phyloP scores from a whole-genome alignment of 2,113 vertebrate species.

The Hemibates koningsi region DNA sequence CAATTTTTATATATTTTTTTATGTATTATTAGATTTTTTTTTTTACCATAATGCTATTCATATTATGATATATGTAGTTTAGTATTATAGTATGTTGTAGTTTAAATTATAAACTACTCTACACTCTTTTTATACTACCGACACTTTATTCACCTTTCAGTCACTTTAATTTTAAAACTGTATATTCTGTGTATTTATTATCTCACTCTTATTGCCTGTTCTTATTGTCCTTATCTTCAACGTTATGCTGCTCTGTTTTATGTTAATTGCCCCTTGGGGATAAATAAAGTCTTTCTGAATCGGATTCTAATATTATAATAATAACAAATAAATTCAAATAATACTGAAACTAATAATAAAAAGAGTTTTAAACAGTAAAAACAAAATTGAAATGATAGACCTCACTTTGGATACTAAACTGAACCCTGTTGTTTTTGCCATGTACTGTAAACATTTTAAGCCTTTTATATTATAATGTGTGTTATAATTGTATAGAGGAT shows the following conservation, averaged over 20 bases:
- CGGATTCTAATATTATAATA: background rate
- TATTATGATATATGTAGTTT: background rate
- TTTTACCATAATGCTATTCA: background rate
- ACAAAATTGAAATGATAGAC: background rate
- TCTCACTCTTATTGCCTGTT: no score
- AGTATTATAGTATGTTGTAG: background rate
- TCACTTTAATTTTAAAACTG: background rate
- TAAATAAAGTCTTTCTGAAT: no score
- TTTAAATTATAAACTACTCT: background rate
- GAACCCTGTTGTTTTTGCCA: background rate
- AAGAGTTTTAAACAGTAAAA: rapidly evolving
- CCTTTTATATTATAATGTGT: background rate
- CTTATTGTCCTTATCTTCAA: no score
- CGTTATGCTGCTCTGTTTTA: no score
- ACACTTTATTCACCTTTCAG: background rate
- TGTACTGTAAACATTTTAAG: background rate
- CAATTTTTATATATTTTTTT: background rate
- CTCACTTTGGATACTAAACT: background rate
- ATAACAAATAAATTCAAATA: background rate
- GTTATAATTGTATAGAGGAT: background rate
- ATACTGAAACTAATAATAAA: background rate
- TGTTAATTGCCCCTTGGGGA: no score
- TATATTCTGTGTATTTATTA: no score
- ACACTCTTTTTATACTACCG: rapidly evolving
- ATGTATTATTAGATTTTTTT: background rate